Evolutionary conservation across 1,140 invertebrate species (phyloP).

Genomic region (Drosophila burlai): DNA sequence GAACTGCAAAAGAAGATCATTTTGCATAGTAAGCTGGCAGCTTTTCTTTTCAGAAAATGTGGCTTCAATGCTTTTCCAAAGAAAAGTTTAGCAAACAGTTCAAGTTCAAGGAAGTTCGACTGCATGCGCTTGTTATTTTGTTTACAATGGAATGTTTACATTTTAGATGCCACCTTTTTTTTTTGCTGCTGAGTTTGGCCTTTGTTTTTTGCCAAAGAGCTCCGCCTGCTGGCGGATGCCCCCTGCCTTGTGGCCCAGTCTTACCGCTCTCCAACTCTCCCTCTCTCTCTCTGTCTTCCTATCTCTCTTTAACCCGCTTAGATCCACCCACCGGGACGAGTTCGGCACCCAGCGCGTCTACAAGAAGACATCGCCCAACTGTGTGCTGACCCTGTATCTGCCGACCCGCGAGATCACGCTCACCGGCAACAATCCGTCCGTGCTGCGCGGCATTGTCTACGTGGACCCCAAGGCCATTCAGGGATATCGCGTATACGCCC

Average conservation of each 20-base stretch:
- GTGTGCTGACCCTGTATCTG: constrained; percentile 92
- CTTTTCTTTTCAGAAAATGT: too few relatives aligned
- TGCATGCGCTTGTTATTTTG: constrained; percentile 3
- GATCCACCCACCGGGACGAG: constrained; percentile 63
- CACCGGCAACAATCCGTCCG: constrained; percentile 89
- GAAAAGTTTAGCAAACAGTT: too few relatives aligned
- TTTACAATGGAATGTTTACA: constrained; percentile 3
- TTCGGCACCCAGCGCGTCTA: constrained; percentile 81
- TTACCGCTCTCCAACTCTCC: background rate
- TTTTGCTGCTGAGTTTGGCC: constrained; percentile 18
- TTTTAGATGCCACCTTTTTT: constrained; percentile 15
- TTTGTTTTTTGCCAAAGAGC: background rate
- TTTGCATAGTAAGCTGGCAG: too few relatives aligned
- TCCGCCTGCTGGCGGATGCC: background rate
- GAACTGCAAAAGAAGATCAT: too few relatives aligned
- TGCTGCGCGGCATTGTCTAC: constrained; percentile 91
- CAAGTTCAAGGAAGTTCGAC: background rate
- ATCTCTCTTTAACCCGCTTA: background rate
- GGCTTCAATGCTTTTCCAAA: too few relatives aligned
- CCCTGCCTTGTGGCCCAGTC: background rate
- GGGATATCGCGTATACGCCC: constrained; percentile 91
- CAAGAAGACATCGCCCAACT: constrained; percentile 92
- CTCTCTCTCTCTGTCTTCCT: background rate
- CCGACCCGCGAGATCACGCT: constrained; percentile 92
- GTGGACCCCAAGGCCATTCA: constrained; percentile 89